Conservation (phyloP, 2,888 invertebrate species). For the Pogonocherus hispidulus region DNA sequence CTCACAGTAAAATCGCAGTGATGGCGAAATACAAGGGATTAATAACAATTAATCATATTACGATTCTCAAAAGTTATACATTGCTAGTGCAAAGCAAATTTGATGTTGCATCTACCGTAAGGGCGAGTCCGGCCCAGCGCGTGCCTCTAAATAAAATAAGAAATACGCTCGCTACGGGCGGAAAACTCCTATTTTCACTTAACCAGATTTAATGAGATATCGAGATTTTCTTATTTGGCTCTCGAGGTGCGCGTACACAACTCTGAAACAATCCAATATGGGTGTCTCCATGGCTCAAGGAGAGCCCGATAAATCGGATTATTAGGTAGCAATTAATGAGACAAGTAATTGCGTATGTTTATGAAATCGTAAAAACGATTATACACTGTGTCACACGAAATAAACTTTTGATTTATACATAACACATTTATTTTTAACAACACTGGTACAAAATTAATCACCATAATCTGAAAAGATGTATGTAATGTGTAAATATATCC, state of each 20-base stretch:
- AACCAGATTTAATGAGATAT: conserved; percentile 48
- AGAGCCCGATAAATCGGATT: not conserved
- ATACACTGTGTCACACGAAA: too few relatives aligned
- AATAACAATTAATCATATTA: too few relatives aligned
- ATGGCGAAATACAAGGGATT: too few relatives aligned
- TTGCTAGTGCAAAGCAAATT: too few relatives aligned
- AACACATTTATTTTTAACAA: too few relatives aligned
- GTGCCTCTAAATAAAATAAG: conserved; percentile 28
- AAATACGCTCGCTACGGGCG: conserved; percentile 30
- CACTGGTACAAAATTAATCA: too few relatives aligned
- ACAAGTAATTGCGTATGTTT: conserved; percentile 6
- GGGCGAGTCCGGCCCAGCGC: not conserved
- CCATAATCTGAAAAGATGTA: too few relatives aligned
- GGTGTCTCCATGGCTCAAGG: conserved; percentile 16
- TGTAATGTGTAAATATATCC: too few relatives aligned
- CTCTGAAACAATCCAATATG: conserved; percentile 24
- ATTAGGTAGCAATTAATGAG: conserved; percentile 6
- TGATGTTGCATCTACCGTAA: too few relatives aligned
- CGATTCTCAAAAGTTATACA: too few relatives aligned
- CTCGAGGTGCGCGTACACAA: conserved; percentile 23
- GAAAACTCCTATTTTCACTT: conserved; percentile 39
- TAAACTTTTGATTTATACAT: too few relatives aligned
- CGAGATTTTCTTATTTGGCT: conserved; percentile 36
- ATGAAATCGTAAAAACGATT: not conserved
- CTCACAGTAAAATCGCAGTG: too few relatives aligned